phyloP scores from a whole-genome alignment of 35 echinoderm and acorn worm species.

The Diadema setosum region DNA sequence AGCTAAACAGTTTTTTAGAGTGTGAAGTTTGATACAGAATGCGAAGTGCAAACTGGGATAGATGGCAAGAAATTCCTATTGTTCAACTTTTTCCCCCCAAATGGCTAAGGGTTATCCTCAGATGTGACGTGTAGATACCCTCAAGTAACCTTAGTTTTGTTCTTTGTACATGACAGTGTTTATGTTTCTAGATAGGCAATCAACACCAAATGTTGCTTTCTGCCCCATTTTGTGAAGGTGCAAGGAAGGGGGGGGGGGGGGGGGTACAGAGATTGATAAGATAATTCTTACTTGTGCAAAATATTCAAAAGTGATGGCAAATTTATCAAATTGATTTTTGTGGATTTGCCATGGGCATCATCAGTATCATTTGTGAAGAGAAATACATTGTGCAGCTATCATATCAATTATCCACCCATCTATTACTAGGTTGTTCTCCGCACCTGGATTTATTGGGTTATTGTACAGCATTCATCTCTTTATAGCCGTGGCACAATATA shows the following conservation, averaged over 20 bases:
- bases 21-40: no score
- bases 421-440: neutral
- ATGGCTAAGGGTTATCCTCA: neutral
- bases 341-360: neutral
- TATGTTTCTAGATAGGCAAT: neutral
- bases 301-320: neutral
- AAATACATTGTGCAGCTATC: neutral
- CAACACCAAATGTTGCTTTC: conserved; percentile 1
- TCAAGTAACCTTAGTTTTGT: neutral
- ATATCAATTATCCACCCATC: conserved; percentile 19
- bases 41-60: no score
- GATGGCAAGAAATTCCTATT: no score
- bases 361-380: neutral
- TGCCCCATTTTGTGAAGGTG: neutral
- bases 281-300: neutral
- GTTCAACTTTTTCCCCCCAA: no score
- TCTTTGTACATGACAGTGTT: neutral
- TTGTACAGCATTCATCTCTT: neutral
- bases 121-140: neutral
- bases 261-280: neutral
- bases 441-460: conserved; percentile 6
- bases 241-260: neutral
- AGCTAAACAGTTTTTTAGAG: no score
- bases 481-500: neutral
- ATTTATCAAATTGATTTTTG: conserved; percentile 17